Base-by-base conservation (phyloP, 2,888 invertebrate genomes). In the Latrodectus elegans region DNA sequence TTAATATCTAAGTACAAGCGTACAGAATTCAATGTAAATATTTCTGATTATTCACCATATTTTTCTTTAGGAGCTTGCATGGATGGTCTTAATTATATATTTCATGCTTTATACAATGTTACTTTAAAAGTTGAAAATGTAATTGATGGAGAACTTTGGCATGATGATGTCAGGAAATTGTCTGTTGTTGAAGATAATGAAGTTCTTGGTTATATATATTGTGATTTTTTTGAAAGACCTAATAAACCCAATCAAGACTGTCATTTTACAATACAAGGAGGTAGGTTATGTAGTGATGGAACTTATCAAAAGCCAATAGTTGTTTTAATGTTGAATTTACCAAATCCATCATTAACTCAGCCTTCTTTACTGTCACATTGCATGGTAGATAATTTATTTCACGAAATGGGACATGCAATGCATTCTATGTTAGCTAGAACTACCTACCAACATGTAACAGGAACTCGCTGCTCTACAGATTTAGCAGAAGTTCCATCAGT, bases 401-500 rank as follows among this genome's bases (percentile, higher is more conserved):
- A 99, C 92, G 99, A 99, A 94, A 95, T 98, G 95, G 99, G 99
- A 0, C 99, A 99, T 93, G 99, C 99, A 17, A 95, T 99, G 94
- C 99, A 99, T 93, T 98, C 99, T 22, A 99, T 99, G 98, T 93
- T 99, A 90, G 99, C 97, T 3, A 94, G 98, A 76, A 98, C 99
- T 0, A 94, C 95, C 88, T 97, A 98, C 93, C 99, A 99, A 93
- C 99, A 99, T 93, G 97, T 99, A 71, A 96, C 98, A 6, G 99
- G 99, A 88, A 99, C 99, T 0, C 94, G 99, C 84, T 99, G 99
- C 92, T 95, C 97, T 90, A 99, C 99, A 8, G 99, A 99, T 93
- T 96, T 99, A 92, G 99, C 99, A 1, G 99, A 99, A 94, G 97
- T 99, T 68, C 99, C 99, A 10, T 98, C 98, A n/a, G 96, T 99